These are phyloP conservation scores for Mellivora capensis DNA, from an alignment of 2,113 vertebrate species.

Conservation along the genomic window DNA sequence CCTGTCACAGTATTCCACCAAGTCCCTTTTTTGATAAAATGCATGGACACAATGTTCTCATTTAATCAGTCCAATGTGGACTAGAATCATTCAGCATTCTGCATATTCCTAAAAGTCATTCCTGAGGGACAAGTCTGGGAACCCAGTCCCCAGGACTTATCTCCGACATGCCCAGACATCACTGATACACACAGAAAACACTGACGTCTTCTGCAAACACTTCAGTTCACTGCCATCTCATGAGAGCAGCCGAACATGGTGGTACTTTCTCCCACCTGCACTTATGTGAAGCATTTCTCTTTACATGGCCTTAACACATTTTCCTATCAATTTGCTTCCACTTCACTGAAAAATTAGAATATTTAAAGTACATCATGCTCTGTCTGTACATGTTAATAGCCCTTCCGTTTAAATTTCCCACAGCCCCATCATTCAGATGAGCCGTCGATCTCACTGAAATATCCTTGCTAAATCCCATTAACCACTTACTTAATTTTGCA, in stretches of 20 bases:
- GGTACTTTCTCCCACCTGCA: fast-evolving
- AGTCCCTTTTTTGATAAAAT: neutral
- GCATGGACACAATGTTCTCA: fast-evolving
- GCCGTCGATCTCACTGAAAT: neutral
- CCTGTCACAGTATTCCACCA: no score
- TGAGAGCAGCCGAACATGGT: neutral
- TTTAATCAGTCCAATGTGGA: neutral
- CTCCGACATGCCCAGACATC: neutral
- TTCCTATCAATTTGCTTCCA: neutral
- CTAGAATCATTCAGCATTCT: fast-evolving
- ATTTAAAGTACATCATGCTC: neutral
- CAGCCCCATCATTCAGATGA: neutral
- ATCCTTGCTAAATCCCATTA: neutral
- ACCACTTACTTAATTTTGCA: neutral
- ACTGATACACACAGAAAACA: fast-evolving
- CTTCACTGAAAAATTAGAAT: neutral
- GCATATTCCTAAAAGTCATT: neutral
- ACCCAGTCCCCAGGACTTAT: fast-evolving
- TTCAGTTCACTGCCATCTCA: fast-evolving
- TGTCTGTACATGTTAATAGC: neutral
- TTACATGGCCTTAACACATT: neutral
- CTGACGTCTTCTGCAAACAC: neutral
- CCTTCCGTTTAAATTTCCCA: neutral
- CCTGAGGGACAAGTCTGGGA: neutral
- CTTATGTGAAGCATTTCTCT: neutral